A percentile compares a stretch with the other conserved stretches of the same genome.
Conservation (phyloP, 2,113 vertebrate species). For the Saguinus midas region DNA sequence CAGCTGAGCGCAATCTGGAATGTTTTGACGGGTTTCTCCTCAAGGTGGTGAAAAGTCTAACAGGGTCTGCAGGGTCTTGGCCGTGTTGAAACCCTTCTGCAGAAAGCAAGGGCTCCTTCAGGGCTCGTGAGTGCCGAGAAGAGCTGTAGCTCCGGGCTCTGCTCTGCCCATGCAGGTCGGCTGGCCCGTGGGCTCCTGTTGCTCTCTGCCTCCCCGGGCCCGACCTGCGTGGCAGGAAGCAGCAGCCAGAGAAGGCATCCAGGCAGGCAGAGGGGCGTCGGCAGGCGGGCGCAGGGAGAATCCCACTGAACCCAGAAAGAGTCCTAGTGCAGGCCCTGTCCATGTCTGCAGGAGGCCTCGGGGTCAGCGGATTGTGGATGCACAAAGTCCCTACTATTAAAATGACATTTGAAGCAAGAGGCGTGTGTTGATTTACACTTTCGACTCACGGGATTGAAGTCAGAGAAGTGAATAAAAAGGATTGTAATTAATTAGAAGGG, state of each 20-base stretch:
- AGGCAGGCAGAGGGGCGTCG: neutral
- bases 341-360: rapidly evolving
- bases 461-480: neutral
- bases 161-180: rapidly evolving
- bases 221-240: rapidly evolving
- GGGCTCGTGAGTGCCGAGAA: rapidly evolving
- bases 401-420: neutral
- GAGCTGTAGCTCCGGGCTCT: rapidly evolving
- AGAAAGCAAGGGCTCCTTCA: rapidly evolving
- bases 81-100: neutral
- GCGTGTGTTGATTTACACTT: constrained; percentile 19
- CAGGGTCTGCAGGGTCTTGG: neutral
- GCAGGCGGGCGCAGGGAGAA: neutral
- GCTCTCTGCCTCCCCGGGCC: neutral
- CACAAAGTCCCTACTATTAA: neutral
- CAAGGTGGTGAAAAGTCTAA: neutral
- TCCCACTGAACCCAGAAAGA: too few species aligned
- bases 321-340: too few species aligned
- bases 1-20: neutral
- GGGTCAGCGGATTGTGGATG: rapidly evolving
- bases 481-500: constrained; percentile 45
- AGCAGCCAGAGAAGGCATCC: rapidly evolving
- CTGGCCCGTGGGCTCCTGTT: rapidly evolving
- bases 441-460: constrained; percentile 37
- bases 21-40: neutral